Base-by-base conservation (phyloP, 1,140 invertebrate species). In the Metaphire vulgaris region DNA sequence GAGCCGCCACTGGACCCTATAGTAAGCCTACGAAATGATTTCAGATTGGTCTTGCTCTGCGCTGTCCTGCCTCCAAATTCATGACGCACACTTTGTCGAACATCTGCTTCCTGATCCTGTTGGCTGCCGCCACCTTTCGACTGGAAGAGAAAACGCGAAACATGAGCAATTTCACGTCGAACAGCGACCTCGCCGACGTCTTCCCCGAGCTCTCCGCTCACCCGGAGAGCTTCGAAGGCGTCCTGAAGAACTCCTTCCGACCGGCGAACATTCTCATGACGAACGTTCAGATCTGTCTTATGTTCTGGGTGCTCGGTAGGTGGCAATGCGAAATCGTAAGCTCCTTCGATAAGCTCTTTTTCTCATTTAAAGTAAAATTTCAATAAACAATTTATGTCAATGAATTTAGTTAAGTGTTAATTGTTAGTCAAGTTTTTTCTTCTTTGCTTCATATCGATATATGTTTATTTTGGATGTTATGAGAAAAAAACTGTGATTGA, bases 291-390 rank as follows among this genome's bases (percentile, higher is more conserved):
- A 82, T 84, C 41, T 85, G 85, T 81, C 84, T 86, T 67, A 83
- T 86, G 69, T 85, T 86, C 76, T 86, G 85, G 84, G 82, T 86
- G 76, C 77, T 83, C 81, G 85, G 85, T 85, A 80, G 74, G 74
- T 33, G 12, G 26, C n/a, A n/a, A n/a, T n/a, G n/a, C n/a, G n/a
- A n/a, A n/a, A n/a, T n/a, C n/a, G n/a, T n/a, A n/a, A n/a, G n/a
- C n/a, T 41, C 41, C 41, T 56, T 56, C 41, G 41, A 56, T 56
- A 56, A 6, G 21, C 41, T 56, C n/a, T n/a, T n/a, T n/a, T n/a
- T n/a, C n/a, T n/a, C n/a, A n/a, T n/a, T n/a, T n/a, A n/a, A n/a
- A n/a, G n/a, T n/a, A n/a, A n/a, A n/a, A n/a, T n/a, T n/a, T n/a
- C n/a, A n/a, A n/a, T n/a, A n/a, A n/a, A n/a, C n/a, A n/a, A n/a